Percentiles rank a stretch among this genome's conserved stretches.
Conservation (phyloP, 2,113 vertebrate genomes). For the Oreochromis niloticus region DNA sequence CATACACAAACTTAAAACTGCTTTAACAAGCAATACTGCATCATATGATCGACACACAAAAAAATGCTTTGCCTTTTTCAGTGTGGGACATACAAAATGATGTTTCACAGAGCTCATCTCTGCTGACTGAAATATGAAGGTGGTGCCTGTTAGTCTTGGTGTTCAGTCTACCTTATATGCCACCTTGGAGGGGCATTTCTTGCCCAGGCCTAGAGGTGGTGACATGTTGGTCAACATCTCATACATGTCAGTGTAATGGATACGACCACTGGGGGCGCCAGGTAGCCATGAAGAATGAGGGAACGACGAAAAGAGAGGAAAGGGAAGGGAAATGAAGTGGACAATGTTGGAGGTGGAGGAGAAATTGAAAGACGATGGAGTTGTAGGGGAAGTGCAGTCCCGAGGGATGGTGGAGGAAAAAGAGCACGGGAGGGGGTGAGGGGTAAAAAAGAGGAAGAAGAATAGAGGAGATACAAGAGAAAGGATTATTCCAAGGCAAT, state of each 20-base stretch:
- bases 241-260: slow-evolving; percentile 99
- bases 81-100: slow-evolving; percentile 34
- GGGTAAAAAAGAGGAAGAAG: slow-evolving; percentile 29
- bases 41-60: slow-evolving; percentile 19
- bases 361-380: slow-evolving; percentile 43
- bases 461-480: slow-evolving; percentile 67
- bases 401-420: slow-evolving; percentile 40
- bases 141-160: background rate
- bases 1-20: slow-evolving; percentile 14
- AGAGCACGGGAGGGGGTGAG: slow-evolving; percentile 1
- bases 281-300: slow-evolving; percentile 48
- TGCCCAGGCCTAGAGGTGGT: slow-evolving; percentile 99
- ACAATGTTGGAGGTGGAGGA: slow-evolving; percentile 24
- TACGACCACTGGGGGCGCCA: slow-evolving; percentile 87
- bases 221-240: slow-evolving; percentile 99
- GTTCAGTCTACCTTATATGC: slow-evolving; percentile 93
- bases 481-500: slow-evolving; percentile 63
- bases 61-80: slow-evolving; percentile 1
- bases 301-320: slow-evolving; percentile 15
- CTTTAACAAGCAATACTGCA: slow-evolving; percentile 31
- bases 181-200: slow-evolving; percentile 99
- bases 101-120: background rate
- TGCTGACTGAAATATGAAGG: background rate
- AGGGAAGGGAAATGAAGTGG: slow-evolving; percentile 16
- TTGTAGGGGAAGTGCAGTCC: slow-evolving; percentile 22